A percentile compares a stretch with the other conserved stretches of the same genome.
These are phyloP conservation scores for Callipepla squamata DNA, from an alignment of 2,113 vertebrate genomes.

Conservation along the genomic window DNA sequence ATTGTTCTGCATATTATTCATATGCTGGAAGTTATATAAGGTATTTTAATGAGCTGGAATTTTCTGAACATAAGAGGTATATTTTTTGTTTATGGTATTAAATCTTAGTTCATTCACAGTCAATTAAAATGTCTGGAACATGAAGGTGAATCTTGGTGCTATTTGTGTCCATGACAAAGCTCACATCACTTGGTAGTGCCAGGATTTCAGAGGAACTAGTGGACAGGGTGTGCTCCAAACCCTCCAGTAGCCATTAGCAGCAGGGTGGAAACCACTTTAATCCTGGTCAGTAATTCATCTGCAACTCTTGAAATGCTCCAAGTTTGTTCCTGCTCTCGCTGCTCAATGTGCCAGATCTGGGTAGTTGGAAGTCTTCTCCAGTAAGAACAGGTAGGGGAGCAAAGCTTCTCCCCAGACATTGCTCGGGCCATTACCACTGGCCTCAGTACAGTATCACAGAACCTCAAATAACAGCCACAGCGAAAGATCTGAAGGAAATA, in stretches of 20 bases:
- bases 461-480: background rate
- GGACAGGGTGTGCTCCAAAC: background rate
- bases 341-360: background rate
- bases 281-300: background rate
- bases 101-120: background rate
- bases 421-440: background rate
- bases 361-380: background rate
- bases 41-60: background rate
- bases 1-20: background rate
- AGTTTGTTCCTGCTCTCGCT: background rate
- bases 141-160: background rate
- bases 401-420: background rate
- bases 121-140: background rate
- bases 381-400: background rate
- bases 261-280: background rate
- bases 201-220: background rate
- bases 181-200: background rate
- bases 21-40: background rate
- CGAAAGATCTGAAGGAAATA: conserved; percentile 27
- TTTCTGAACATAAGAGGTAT: background rate
- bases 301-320: background rate
- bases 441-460: background rate
- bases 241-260: background rate
- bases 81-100: background rate
- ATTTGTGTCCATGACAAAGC: background rate